phyloP scores from a whole-genome alignment of 2,888 invertebrate genomes.

The Watsonalla binaria region DNA sequence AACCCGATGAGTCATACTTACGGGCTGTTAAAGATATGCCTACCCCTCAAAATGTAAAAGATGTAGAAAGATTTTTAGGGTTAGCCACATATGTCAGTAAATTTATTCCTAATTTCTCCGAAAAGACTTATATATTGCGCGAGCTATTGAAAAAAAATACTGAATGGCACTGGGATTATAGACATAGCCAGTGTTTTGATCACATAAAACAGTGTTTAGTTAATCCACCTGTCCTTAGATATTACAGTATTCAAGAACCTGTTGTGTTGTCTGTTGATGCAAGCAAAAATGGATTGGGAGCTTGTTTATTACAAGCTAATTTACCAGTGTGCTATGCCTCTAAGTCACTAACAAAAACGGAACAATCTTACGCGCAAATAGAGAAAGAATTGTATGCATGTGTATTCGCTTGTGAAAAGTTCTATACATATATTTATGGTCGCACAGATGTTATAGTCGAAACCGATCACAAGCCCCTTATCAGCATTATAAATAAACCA shows the following conservation, averaged over 20 bases:
- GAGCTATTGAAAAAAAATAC: conserved; percentile 18
- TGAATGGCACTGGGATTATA: conserved; percentile 17
- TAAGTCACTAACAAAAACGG: conserved; percentile 12
- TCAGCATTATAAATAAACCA: conserved; percentile 15
- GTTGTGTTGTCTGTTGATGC: conserved; percentile 11
- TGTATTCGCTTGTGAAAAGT: conserved; percentile 13
- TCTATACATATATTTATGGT: conserved; percentile 11
- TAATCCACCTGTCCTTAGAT: conserved; percentile 14
- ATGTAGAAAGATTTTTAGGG: conserved; percentile 19
- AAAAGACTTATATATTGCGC: conserved; percentile 12
- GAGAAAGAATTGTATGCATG: conserved; percentile 18
- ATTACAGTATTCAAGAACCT: conserved; percentile 13
- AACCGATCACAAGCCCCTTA: conserved; percentile 11
- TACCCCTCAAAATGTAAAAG: conserved; percentile 13
- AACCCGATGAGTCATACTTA: conserved; percentile 15
- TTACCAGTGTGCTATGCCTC: conserved; percentile 19
- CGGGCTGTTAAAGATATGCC: conserved; percentile 19
- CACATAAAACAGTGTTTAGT: conserved; percentile 6
- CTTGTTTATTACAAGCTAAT: conserved; percentile 15
- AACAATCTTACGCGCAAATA: conserved; percentile 17
- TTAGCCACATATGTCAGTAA: conserved; percentile 19
- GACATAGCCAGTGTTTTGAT: conserved; percentile 9
- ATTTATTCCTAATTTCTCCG: conserved; percentile 20
- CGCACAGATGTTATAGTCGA: conserved; percentile 10
- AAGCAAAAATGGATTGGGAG: conserved; percentile 19